Evolutionary conservation across 2,888 invertebrate genomes (phyloP).

Genomic region (Strigamia transsilvanica): DNA sequence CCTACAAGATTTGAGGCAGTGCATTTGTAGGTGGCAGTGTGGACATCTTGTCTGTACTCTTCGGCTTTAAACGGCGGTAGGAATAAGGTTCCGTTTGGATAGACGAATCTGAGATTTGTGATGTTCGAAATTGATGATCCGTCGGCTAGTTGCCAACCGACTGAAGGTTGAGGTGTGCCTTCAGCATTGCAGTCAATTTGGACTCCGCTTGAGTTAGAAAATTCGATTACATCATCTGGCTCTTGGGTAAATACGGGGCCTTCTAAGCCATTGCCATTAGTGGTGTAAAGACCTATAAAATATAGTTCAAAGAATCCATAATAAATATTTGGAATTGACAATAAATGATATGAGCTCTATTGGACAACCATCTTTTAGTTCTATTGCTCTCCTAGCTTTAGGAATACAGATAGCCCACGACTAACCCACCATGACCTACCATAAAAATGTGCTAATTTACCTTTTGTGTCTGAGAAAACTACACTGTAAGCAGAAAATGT

Average conservation of each 20-base stretch:
- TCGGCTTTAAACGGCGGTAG: conserved; percentile 13
- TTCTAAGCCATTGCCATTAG: not conserved
- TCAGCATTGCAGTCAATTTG: not conserved
- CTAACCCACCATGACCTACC: too few species aligned
- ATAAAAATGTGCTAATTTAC: too few species aligned
- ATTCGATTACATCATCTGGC: conserved; percentile 1
- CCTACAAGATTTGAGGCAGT: conserved; percentile 3
- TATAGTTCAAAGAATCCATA: too few species aligned
- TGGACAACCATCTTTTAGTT: too few species aligned
- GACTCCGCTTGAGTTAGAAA: conserved; percentile 6
- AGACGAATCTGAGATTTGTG: not conserved
- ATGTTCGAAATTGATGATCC: not conserved
- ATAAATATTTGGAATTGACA: too few species aligned
- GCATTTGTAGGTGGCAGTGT: conserved; percentile 7
- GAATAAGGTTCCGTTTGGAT: not conserved
- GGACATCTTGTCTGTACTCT: conserved; percentile 4
- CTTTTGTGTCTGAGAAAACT: too few species aligned
- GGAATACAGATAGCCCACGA: too few species aligned
- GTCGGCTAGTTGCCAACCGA: not conserved
- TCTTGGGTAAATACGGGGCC: conserved; percentile 10
- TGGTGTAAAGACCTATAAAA: not conserved
- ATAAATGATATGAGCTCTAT: too few species aligned
- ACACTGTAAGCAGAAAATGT: too few species aligned
- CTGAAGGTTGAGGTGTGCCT: not conserved
- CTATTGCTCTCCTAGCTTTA: too few species aligned